These are phyloP conservation scores for Lissonota sp. DNA, from an alignment of 2,888 invertebrate genomes.

Conservation along the genomic window DNA sequence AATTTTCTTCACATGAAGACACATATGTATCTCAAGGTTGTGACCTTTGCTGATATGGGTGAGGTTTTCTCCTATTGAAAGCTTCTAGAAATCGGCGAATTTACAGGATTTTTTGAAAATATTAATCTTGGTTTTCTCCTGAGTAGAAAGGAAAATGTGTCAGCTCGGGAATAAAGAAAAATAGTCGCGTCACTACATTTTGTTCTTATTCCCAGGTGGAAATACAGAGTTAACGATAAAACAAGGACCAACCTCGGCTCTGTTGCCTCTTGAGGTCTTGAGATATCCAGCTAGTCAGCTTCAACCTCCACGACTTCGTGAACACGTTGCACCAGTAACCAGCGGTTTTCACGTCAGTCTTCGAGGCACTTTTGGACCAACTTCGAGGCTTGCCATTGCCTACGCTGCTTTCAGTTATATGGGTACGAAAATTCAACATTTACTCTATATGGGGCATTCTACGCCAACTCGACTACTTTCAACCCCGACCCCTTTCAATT, in stretches of 20 bases:
- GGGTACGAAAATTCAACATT: conserved; percentile 83
- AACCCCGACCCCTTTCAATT: too few species aligned
- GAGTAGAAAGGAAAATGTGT: too few species aligned
- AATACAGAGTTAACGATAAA: conserved; percentile 87
- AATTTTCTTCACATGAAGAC: conserved; percentile 88
- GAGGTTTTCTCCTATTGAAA: conserved; percentile 21
- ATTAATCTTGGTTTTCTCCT: too few species aligned
- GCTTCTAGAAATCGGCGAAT: too few species aligned
- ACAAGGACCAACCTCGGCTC: conserved; percentile 88
- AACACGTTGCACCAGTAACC: conserved; percentile 87
- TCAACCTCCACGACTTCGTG: conserved; percentile 83
- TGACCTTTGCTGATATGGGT: conserved; percentile 87
- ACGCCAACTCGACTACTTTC: too few species aligned
- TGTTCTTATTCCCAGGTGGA: conserved; percentile 82
- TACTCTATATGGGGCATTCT: too few species aligned
- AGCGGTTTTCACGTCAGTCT: conserved; percentile 90
- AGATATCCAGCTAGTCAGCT: conserved; percentile 85
- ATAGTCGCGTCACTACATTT: too few species aligned
- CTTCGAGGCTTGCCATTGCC: conserved; percentile 88
- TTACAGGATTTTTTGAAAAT: too few species aligned
- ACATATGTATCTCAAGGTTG: conserved; percentile 87
- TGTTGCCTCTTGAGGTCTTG: conserved; percentile 86
- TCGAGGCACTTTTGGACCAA: conserved; percentile 87
- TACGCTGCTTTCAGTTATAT: conserved; percentile 90
- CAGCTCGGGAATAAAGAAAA: too few species aligned